Conservation (phyloP, 2,797 vertebrate genomes). For the Pantherophis vulpinus region DNA sequence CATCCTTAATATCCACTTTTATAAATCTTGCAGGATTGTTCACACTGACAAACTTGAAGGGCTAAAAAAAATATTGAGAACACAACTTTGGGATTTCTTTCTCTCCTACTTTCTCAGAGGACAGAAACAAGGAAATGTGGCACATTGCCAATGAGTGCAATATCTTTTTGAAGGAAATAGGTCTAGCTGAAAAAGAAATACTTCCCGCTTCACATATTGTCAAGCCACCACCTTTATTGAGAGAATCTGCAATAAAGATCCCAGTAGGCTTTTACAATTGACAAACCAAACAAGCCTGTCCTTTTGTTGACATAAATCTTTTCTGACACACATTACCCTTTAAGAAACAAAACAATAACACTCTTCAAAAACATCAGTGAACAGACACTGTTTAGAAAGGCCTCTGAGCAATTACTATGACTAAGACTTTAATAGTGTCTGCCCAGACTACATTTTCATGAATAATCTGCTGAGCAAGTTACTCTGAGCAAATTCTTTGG, state of each 20-base stretch:
- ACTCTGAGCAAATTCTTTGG: conserved; percentile 49
- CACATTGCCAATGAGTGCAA: not conserved
- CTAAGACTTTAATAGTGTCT: conserved; percentile 53
- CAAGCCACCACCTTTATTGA: not conserved
- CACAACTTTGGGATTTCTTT: not conserved
- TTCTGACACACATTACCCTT: not conserved
- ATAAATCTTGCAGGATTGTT: not conserved
- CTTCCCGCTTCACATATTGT: not conserved
- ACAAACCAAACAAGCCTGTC: not conserved
- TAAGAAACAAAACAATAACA: not conserved
- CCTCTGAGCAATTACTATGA: conserved; percentile 41
- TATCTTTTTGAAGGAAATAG: not conserved
- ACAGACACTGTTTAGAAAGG: conserved; percentile 24
- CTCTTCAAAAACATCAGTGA: conserved; percentile 20
- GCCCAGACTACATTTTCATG: conserved; percentile 59
- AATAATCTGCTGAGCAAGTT: conserved; percentile 52
- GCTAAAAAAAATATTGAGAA: not conserved
- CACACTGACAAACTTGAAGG: not conserved
- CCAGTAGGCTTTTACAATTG: rapidly evolving
- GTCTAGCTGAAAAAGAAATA: not conserved
- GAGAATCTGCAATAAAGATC: conserved; percentile 4
- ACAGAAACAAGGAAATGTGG: not conserved
- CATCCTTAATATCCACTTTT: not conserved
- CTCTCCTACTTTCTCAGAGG: not conserved
- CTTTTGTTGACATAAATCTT: not conserved